Conservation (phyloP, 1,140 invertebrate genomes). For the Wiebesia pumilae region DNA sequence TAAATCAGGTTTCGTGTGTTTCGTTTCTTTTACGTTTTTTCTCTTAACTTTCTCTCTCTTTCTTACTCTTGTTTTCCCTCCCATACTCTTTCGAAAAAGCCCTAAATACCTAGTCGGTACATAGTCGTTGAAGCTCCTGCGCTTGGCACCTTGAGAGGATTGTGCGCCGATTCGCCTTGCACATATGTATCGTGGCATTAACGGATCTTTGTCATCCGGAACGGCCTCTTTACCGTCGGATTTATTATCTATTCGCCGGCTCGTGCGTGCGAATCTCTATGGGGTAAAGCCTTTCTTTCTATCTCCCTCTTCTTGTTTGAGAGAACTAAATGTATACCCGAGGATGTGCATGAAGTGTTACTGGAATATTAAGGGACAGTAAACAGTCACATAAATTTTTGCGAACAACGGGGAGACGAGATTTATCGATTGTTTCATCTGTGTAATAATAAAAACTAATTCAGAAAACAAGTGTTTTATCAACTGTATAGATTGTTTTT, state of each 20-base stretch:
- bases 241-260: conserved; percentile 51
- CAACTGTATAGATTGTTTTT: background rate
- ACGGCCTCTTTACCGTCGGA: conserved; percentile 56
- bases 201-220: conserved; percentile 65
- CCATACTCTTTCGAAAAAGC: conserved; percentile 50
- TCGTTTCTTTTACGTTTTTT: background rate
- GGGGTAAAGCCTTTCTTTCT: no score
- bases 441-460: background rate
- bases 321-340: conserved; percentile 4
- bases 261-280: background rate
- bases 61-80: conserved; percentile 31
- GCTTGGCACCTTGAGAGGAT: conserved; percentile 33
- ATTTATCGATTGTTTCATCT: conserved; percentile 35
- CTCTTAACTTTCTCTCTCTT: background rate
- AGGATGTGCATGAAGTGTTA: conserved; percentile 19
- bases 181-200: conserved; percentile 74
- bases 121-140: background rate
- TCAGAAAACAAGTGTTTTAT: background rate
- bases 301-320: background rate
- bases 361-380: conserved; percentile 51
- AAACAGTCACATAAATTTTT: conserved; percentile 41
- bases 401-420: background rate
- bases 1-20: conserved; percentile 70
- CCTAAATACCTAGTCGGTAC: conserved; percentile 39
- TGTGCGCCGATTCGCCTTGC: conserved; percentile 55